These are phyloP conservation scores for Chiroxiphia lanceolata DNA, from an alignment of 2,797 vertebrate genomes.

Conservation along the genomic window DNA sequence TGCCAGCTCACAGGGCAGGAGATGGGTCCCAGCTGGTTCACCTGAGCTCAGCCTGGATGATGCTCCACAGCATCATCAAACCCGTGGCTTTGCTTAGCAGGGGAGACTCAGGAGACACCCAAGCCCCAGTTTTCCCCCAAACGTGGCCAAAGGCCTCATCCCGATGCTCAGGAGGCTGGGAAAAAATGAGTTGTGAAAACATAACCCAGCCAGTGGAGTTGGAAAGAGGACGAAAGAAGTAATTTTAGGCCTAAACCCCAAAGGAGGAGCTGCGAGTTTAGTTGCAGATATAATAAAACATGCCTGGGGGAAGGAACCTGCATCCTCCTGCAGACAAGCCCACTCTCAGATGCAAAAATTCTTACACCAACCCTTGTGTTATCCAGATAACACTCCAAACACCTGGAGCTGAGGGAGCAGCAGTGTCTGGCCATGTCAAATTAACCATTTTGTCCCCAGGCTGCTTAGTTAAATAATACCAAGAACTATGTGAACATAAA, in stretches of 20 bases:
- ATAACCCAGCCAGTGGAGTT: background rate
- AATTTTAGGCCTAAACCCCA: slow-evolving; percentile 37
- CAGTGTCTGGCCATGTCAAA: background rate
- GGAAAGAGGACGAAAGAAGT: background rate
- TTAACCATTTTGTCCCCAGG: background rate
- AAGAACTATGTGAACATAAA: background rate
- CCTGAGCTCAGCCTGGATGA: background rate
- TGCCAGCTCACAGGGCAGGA: background rate
- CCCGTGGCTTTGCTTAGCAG: background rate
- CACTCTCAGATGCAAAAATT: background rate
- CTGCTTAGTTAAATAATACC: background rate
- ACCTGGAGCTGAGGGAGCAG: background rate
- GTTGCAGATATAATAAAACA: slow-evolving; percentile 59
- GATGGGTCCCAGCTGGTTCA: background rate
- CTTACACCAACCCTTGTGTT: background rate
- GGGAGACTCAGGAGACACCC: background rate
- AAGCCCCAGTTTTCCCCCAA: background rate
- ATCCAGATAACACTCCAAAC: background rate
- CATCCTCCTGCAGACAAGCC: slow-evolving; percentile 29
- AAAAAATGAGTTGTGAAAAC: background rate
- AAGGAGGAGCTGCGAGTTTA: background rate
- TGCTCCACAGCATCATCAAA: background rate
- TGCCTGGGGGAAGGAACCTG: slow-evolving; percentile 6
- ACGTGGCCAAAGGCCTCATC: background rate
- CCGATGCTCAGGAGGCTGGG: background rate